Conservation (phyloP, 2,888 invertebrate species). For the Bombylius major region DNA sequence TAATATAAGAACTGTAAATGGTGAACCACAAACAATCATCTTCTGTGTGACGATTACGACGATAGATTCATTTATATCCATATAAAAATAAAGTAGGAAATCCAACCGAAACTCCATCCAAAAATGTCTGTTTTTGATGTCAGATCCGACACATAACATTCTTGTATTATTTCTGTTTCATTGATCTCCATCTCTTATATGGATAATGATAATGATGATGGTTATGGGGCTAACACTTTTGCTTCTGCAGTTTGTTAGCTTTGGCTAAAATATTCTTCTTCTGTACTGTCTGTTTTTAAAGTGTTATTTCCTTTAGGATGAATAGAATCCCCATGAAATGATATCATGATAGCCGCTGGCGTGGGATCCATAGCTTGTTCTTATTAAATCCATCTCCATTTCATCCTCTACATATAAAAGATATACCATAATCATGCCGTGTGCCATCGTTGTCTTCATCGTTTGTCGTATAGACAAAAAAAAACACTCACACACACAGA, state of each 20-base stretch:
- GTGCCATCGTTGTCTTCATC: not conserved
- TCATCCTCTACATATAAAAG: not conserved
- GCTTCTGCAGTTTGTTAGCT: not conserved
- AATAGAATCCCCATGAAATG: not conserved
- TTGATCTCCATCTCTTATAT: conserved; percentile 1
- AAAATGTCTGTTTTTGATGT: not conserved
- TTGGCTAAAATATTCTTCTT: no score
- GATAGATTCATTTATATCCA: no score
- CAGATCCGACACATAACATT: not conserved
- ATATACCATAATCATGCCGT: not conserved
- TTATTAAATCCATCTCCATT: no score
- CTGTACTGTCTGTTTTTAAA: not conserved
- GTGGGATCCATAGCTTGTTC: not conserved
- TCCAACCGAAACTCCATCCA: no score
- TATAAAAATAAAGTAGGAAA: no score
- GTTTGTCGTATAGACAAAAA: not conserved
- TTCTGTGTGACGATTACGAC: not conserved
- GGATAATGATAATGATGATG: not conserved
- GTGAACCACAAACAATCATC: not conserved
- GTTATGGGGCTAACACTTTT: not conserved
- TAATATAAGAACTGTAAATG: no score
- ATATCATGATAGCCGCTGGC: not conserved
- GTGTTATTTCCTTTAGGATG: not conserved
- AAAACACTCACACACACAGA: not conserved
- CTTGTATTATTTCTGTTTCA: conserved; percentile 8